phyloP scores from a whole-genome alignment of 2,797 vertebrate species.

The Lagodon rhomboides region DNA sequence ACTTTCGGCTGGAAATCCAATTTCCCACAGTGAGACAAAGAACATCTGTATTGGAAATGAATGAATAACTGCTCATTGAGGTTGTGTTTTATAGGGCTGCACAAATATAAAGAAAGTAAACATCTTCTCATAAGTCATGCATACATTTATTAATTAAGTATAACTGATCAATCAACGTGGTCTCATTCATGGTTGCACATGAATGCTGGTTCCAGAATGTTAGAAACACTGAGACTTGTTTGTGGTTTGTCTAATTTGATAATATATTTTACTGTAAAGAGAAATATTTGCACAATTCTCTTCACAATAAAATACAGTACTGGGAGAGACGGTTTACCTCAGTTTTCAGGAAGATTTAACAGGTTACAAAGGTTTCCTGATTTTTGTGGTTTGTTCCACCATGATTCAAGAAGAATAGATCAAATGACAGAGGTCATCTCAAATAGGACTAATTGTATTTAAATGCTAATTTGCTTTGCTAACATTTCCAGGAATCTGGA shows the following conservation, averaged over 20 bases:
- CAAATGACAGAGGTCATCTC: neutral
- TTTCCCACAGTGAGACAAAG: neutral
- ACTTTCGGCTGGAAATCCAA: neutral
- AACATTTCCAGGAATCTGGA: neutral
- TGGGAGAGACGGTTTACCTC: neutral
- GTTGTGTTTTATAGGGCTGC: neutral
- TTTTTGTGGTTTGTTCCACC: neutral
- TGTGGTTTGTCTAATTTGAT: neutral
- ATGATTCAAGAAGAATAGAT: neutral
- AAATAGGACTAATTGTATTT: neutral
- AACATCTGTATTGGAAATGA: neutral
- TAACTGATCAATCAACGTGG: neutral
- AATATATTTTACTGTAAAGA: neutral
- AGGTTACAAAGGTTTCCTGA: neutral
- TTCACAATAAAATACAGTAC: neutral
- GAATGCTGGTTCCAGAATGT: neutral
- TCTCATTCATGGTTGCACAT: neutral
- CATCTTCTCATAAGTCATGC: neutral
- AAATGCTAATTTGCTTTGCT: neutral
- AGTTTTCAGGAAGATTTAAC: neutral
- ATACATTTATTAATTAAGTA: neutral
- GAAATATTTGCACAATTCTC: no score
- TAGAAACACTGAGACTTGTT: neutral
- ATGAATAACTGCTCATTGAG: neutral
- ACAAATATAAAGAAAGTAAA: neutral